Percentiles rank a stretch among this genome's conserved stretches.
Conservation (phyloP, 2,888 invertebrate species). For the Limnephilus lunatus region DNA sequence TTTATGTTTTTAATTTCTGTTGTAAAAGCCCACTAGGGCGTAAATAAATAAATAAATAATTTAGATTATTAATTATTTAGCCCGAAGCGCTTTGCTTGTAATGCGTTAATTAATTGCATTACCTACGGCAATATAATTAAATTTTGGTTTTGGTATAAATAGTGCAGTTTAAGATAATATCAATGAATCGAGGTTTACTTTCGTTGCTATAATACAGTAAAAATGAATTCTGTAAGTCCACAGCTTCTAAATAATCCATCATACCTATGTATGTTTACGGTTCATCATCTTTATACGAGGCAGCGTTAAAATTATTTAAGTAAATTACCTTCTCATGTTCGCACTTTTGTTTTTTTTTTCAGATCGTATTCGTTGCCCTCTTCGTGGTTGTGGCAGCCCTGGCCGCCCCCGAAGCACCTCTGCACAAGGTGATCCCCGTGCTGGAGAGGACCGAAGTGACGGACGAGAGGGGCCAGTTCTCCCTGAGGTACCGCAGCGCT, state of each 20-base stretch:
- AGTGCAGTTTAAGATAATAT: neutral
- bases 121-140: neutral
- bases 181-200: neutral
- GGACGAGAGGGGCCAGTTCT: constrained; percentile 62
- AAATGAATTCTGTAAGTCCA: neutral
- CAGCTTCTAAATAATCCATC: neutral
- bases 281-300: too few species aligned
- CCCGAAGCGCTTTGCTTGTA: neutral
- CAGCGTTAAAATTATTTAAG: too few species aligned
- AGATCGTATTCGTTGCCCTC: neutral
- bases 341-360: neutral
- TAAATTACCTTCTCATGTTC: too few species aligned
- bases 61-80: too few species aligned
- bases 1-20: too few species aligned
- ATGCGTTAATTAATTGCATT: neutral
- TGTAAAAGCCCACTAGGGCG: too few species aligned
- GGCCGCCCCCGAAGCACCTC: constrained; percentile 36
- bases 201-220: neutral
- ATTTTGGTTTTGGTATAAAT: neutral
- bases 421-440: constrained; percentile 53
- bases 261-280: too few species aligned
- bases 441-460: constrained; percentile 61
- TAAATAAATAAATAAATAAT: too few species aligned
- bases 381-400: constrained; percentile 17
- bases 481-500: constrained; percentile 60